Conservation (phyloP, 2,797 vertebrate species). For the Babyrousa celebensis region DNA sequence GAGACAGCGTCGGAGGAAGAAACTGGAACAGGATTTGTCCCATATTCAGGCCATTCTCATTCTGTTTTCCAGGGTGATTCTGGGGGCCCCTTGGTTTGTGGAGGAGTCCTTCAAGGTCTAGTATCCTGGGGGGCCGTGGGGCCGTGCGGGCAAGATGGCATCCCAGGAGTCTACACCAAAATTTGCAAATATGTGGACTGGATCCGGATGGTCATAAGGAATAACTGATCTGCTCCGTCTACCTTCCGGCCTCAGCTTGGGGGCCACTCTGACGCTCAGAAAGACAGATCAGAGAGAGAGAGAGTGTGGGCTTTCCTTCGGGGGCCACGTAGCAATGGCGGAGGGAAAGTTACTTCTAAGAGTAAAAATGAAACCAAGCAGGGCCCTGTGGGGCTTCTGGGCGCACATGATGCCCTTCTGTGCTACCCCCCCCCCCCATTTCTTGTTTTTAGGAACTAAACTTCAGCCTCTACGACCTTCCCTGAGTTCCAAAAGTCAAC, state of each 20-base stretch:
- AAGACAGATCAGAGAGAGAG: background rate
- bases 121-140: conserved; percentile 87
- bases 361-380: background rate
- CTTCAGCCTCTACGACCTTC: too few species aligned
- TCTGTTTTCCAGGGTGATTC: conserved; percentile 87
- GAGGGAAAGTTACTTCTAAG: background rate
- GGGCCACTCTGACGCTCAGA: background rate
- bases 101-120: conserved; percentile 82
- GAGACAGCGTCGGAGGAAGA: background rate
- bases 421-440: too few species aligned
- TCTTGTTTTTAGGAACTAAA: too few species aligned
- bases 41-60: background rate
- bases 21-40: background rate
- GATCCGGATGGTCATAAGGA: conserved; percentile 69
- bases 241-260: background rate
- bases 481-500: too few species aligned
- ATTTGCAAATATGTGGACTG: conserved; percentile 86
- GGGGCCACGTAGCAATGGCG: background rate
- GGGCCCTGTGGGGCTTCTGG: too few species aligned
- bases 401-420: too few species aligned
- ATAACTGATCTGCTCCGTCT: conserved; percentile 9
- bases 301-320: background rate
- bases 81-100: conserved; percentile 87
- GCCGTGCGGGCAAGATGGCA: conserved; percentile 83
- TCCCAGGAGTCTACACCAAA: conserved; percentile 87